A percentile compares a stretch with the other conserved stretches of the same genome.
Conservation (phyloP, 2,797 vertebrate genomes). For the Acestrorhynchus altus region DNA sequence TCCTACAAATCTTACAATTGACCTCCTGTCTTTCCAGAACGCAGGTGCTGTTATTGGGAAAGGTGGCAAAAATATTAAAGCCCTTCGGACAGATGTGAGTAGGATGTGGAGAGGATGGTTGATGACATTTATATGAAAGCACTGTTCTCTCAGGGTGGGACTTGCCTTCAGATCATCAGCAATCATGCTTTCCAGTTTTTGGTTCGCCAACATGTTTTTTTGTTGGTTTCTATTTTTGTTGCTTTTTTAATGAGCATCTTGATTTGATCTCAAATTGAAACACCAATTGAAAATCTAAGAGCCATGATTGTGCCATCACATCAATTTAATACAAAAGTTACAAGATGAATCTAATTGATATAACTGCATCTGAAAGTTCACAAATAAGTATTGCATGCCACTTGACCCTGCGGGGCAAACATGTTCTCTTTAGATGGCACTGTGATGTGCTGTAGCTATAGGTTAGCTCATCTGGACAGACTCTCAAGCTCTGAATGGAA, state of each 20-base stretch:
- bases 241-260: constrained; percentile 41
- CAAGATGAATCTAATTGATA: constrained; percentile 8
- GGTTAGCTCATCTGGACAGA: constrained; percentile 63
- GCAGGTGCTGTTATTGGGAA: constrained; percentile 98
- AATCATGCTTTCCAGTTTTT: constrained; percentile 34
- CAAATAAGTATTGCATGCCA: constrained; percentile 44
- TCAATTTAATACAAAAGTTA: constrained; percentile 21
- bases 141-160: constrained; percentile 24
- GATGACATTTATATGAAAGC: constrained; percentile 21
- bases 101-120: constrained; percentile 9
- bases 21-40: constrained; percentile 80
- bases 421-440: constrained; percentile 24
- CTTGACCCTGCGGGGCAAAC: constrained; percentile 41
- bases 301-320: constrained; percentile 23
- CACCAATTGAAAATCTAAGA: constrained; percentile 37
- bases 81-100: constrained; percentile 98
- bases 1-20: neutral
- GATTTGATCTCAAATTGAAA: constrained; percentile 33
- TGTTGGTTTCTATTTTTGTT: constrained; percentile 11
- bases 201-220: constrained; percentile 30
- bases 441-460: constrained; percentile 47
- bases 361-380: constrained; percentile 29
- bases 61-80: constrained; percentile 99
- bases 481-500: constrained; percentile 45
- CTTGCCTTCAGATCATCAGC: constrained; percentile 37